A percentile compares a stretch with the other conserved stretches of the same genome.
Evolutionary conservation across 1,140 invertebrate genomes (phyloP).

Genomic region (Drosophila suzukii): DNA sequence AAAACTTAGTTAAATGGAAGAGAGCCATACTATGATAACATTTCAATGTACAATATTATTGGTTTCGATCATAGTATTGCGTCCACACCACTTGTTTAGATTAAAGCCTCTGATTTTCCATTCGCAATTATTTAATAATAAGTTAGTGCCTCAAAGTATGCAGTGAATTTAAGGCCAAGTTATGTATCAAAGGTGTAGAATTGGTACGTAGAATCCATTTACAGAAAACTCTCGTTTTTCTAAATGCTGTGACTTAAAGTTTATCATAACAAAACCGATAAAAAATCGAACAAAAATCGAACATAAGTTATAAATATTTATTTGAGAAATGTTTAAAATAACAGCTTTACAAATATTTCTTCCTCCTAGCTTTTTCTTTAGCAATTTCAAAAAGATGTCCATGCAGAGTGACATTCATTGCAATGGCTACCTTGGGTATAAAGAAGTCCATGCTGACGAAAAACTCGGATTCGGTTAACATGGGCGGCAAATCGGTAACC

Average conservation of each 20-base stretch:
- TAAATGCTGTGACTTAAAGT: not conserved
- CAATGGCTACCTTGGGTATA: conserved; percentile 31
- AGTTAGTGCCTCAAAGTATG: conserved; percentile 10
- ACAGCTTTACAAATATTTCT: conserved; percentile 42
- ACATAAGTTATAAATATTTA: not conserved
- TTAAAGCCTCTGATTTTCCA: not conserved
- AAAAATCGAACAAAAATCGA: not conserved
- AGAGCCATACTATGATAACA: not conserved
- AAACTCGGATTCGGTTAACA: conserved; percentile 53
- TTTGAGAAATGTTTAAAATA: not conserved
- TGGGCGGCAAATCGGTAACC: conserved; percentile 44
- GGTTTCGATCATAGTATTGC: too few species aligned
- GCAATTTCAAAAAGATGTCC: conserved; percentile 40
- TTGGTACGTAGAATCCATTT: not conserved
- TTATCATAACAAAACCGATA: not conserved
- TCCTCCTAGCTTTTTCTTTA: conserved; percentile 44
- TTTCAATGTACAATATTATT: not conserved
- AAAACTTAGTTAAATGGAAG: not conserved
- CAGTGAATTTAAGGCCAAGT: not conserved
- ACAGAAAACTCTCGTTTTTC: not conserved
- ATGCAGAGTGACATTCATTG: conserved; percentile 41
- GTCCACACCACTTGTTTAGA: not conserved
- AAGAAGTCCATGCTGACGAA: conserved; percentile 40
- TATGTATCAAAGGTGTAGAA: not conserved
- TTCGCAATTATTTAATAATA: not conserved